phyloP scores from a whole-genome alignment of 2,113 vertebrate genomes.

The Salvator merianae region DNA sequence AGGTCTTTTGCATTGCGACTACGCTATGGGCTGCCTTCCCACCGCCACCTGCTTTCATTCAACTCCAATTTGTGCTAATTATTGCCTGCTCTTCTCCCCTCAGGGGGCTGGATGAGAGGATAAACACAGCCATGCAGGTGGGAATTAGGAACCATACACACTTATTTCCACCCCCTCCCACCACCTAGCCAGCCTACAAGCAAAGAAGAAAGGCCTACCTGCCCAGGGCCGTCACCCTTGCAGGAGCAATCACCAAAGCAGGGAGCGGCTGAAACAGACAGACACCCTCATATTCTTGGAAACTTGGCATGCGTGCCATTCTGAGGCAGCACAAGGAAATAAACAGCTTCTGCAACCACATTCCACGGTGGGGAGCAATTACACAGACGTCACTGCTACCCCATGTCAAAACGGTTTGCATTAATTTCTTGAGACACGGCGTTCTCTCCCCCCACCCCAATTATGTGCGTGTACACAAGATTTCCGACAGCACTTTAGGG shows the following conservation, averaged over 20 bases:
- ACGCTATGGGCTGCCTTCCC: neutral
- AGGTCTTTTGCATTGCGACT: rapidly evolving
- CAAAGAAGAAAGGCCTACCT: neutral
- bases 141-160: conserved; percentile 18
- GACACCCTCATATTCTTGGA: neutral
- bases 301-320: neutral
- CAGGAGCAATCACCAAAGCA: neutral
- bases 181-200: neutral
- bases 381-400: neutral
- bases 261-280: neutral
- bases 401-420: neutral
- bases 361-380: neutral
- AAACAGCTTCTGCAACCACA: neutral
- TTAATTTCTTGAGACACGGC: neutral
- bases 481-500: neutral
- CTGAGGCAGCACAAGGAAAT: neutral
- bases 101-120: neutral
- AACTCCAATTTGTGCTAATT: neutral
- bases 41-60: neutral
- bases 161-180: neutral
- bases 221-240: conserved; percentile 8
- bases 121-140: conserved; percentile 14
- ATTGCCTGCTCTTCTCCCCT: neutral
- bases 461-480: neutral
- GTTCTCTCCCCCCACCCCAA: neutral